Evolutionary conservation across 2,888 invertebrate genomes (phyloP).

Genomic region (Aphodius granarius): DNA sequence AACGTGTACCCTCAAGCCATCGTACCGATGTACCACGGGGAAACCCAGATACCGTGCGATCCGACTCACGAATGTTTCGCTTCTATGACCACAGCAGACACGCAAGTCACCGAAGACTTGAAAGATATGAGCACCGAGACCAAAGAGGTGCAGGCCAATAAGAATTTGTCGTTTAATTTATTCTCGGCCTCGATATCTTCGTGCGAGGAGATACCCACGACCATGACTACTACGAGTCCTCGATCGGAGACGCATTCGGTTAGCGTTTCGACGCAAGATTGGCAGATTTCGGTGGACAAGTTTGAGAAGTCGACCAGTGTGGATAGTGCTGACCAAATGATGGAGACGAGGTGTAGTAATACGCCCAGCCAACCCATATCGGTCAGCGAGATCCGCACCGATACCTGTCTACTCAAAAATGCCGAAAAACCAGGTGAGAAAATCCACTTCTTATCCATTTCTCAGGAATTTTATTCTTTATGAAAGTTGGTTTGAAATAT

Average conservation of each 20-base stretch:
- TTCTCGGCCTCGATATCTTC: not conserved
- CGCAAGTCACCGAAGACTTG: constrained; percentile 18
- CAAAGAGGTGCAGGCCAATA: not conserved
- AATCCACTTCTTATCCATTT: too few species aligned
- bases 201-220: not conserved
- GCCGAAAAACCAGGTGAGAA: not conserved
- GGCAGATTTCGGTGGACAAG: not conserved
- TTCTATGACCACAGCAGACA: not conserved
- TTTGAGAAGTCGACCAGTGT: not conserved
- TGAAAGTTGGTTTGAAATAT: too few species aligned
- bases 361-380: not conserved
- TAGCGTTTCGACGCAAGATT: not conserved
- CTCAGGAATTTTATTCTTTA: too few species aligned
- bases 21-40: not conserved
- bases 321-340: not conserved
- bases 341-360: not conserved
- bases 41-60: constrained; percentile 20
- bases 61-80: constrained; percentile 14
- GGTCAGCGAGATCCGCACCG: not conserved
- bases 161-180: not conserved
- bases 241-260: not conserved
- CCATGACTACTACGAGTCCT: too few species aligned
- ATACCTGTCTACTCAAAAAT: not conserved
- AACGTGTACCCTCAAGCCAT: not conserved
- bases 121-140: not conserved